These are phyloP conservation scores for Tetramorium simillimum DNA, from an alignment of 1,140 invertebrate genomes.

Conservation along the genomic window DNA sequence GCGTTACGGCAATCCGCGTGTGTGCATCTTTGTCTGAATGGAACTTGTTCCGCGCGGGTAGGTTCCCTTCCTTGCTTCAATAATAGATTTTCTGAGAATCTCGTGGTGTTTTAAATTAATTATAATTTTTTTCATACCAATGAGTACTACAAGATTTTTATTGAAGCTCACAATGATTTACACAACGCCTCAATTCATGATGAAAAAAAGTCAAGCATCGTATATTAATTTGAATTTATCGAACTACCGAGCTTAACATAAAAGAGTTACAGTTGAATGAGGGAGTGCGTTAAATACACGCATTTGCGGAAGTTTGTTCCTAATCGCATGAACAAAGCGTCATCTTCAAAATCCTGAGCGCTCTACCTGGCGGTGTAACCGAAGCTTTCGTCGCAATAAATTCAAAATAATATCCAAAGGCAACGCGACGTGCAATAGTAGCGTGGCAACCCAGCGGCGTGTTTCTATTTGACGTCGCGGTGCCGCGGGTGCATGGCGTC, in stretches of 20 bases:
- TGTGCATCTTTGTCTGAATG: neutral
- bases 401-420: slow-evolving; percentile 57
- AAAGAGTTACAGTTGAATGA: neutral
- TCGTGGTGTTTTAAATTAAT: neutral
- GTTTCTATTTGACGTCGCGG: slow-evolving; percentile 72
- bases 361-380: slow-evolving; percentile 18
- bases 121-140: neutral
- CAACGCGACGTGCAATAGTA: slow-evolving; percentile 20
- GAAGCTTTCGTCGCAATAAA: slow-evolving; percentile 55
- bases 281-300: slow-evolving; percentile 1
- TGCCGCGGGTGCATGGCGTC: slow-evolving; percentile 70
- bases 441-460: slow-evolving; percentile 60
- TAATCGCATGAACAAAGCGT: slow-evolving; percentile 51
- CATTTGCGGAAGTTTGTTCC: slow-evolving; percentile 24
- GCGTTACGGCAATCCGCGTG: slow-evolving; percentile 1
- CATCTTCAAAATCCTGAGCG: slow-evolving; percentile 36
- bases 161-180: neutral
- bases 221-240: neutral
- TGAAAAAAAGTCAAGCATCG: slow-evolving; percentile 5
- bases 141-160: neutral
- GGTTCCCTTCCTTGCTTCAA: neutral
- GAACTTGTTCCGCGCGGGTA: neutral
- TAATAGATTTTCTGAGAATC: slow-evolving; percentile 7
- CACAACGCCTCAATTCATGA: neutral
- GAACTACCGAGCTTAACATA: neutral